Conservation (phyloP, 2,113 vertebrate genomes). For the Erpornis zantholeuca region DNA sequence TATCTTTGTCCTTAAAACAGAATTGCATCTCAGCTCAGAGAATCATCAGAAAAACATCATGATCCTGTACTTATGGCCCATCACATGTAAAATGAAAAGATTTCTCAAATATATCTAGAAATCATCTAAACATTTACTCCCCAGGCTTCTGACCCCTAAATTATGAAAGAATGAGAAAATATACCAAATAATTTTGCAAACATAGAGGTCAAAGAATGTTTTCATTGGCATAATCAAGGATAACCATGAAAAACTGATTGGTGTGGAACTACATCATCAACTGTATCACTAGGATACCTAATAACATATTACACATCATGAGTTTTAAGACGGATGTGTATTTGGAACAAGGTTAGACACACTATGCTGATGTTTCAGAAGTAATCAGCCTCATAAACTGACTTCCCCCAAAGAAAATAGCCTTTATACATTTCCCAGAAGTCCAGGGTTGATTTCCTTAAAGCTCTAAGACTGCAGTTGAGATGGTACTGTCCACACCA, state of each 20-base stretch:
- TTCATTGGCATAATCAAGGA: not conserved
- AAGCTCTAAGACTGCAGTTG: not conserved
- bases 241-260: not conserved
- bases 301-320: not conserved
- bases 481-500: not conserved
- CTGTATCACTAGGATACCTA: not conserved
- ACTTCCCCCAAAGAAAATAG: not conserved
- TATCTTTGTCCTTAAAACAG: not conserved
- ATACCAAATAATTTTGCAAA: not conserved
- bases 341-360: not conserved
- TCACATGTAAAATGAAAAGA: not conserved
- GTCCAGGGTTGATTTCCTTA: not conserved
- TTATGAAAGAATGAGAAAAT: not conserved
- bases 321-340: not conserved
- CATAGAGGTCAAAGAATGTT: not conserved
- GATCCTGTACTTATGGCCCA: not conserved
- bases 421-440: not conserved
- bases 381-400: not conserved
- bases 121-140: not conserved
- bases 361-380: not conserved
- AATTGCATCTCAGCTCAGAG: not conserved
- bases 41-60: not conserved
- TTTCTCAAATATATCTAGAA: not conserved
- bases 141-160: not conserved
- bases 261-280: not conserved